Evolutionary conservation across 2,888 invertebrate genomes (phyloP).

Genomic region (Phrixothrix hirtus): DNA sequence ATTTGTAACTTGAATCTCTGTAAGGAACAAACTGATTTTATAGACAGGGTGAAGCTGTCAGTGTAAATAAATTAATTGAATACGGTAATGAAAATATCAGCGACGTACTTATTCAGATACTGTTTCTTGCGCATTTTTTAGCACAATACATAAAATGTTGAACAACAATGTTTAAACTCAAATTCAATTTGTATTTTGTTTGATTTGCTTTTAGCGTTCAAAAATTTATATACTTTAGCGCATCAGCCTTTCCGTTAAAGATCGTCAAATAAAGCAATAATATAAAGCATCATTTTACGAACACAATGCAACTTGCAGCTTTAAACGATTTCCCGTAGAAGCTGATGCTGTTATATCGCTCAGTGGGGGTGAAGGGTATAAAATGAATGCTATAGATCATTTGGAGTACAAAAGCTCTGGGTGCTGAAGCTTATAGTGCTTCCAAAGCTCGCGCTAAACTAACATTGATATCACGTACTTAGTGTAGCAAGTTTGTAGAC

Average conservation of each 20-base stretch:
- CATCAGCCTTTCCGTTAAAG: background rate
- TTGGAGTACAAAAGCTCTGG: slow-evolving; percentile 49
- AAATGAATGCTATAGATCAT: slow-evolving; percentile 54
- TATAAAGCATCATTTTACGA: slow-evolving; percentile 7
- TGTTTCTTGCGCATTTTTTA: too few relatives aligned
- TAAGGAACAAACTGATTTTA: too few relatives aligned
- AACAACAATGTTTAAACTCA: too few relatives aligned
- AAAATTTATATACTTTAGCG: too few relatives aligned
- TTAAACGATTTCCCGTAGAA: slow-evolving; percentile 41
- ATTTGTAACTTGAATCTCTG: too few relatives aligned
- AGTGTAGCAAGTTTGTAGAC: slow-evolving; percentile 13
- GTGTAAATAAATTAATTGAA: too few relatives aligned
- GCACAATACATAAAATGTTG: too few relatives aligned
- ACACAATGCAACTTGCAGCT: slow-evolving; percentile 13
- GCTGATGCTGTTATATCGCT: slow-evolving; percentile 27
- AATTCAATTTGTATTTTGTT: too few relatives aligned
- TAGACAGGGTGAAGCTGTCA: too few relatives aligned
- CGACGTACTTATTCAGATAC: too few relatives aligned
- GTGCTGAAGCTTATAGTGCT: slow-evolving; percentile 26
- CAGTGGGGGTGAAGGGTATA: slow-evolving; percentile 37
- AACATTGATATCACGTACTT: slow-evolving; percentile 23
- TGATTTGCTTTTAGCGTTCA: background rate
- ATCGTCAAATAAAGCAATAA: slow-evolving; percentile 7
- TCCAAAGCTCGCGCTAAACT: slow-evolving; percentile 25
- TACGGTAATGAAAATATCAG: too few relatives aligned